Conservation (phyloP, 2,888 invertebrate species). For the Drosophila mulleri region DNA sequence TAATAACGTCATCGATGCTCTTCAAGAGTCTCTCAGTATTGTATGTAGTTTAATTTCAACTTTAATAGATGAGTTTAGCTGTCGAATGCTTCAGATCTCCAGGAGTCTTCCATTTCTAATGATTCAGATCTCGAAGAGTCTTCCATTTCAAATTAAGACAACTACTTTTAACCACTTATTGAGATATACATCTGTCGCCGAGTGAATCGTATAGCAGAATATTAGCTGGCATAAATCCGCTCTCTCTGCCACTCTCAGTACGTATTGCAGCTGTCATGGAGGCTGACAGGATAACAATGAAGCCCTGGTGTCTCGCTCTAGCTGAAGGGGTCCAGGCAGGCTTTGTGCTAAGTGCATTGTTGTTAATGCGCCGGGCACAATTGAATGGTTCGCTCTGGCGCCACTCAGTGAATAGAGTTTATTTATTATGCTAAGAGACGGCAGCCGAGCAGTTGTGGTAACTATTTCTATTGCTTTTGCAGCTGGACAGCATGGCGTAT, state of each 20-base stretch:
- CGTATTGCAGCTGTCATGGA: background rate
- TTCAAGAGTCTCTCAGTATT: too few relatives aligned
- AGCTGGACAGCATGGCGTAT: slow-evolving; percentile 27
- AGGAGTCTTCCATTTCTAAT: background rate
- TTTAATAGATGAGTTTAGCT: background rate
- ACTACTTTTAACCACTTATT: background rate
- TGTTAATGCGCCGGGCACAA: slow-evolving; percentile 48
- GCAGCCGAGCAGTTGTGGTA: background rate
- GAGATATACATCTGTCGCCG: too few relatives aligned
- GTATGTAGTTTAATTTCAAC: too few relatives aligned
- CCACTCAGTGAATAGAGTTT: slow-evolving; percentile 4
- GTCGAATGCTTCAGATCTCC: background rate
- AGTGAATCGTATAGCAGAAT: background rate
- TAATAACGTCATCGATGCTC: too few relatives aligned
- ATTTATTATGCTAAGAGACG: slow-evolving; percentile 16
- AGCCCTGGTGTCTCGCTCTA: background rate
- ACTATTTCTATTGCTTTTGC: slow-evolving; percentile 6
- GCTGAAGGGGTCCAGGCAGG: slow-evolving; percentile 8
- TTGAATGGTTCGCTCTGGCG: slow-evolving; percentile 30
- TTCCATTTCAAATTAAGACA: background rate
- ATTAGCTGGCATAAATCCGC: background rate
- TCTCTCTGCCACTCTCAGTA: background rate
- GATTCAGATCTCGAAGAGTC: background rate
- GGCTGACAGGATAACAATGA: background rate
- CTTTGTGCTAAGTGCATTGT: slow-evolving; percentile 17